Conservation (phyloP, 2,888 invertebrate genomes). For the Ochropacha duplaris region DNA sequence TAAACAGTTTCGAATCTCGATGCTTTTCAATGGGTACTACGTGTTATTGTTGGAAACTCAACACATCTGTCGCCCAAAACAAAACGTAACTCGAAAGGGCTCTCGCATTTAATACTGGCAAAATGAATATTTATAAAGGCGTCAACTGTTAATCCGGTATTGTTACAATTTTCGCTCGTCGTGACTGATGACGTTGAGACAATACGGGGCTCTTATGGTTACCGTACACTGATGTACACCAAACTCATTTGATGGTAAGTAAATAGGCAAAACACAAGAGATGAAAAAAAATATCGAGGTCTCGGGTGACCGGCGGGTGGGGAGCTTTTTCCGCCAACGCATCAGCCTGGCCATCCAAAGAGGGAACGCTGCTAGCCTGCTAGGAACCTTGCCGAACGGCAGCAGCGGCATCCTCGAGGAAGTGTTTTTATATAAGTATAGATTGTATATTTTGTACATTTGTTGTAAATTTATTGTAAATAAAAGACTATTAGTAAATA, state of each 20-base stretch:
- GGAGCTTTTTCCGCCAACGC: too few species aligned
- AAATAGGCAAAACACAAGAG: too few species aligned
- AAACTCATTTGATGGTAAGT: not conserved
- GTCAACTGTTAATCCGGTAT: conserved; percentile 78
- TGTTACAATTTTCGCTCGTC: conserved; percentile 75
- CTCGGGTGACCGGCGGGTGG: too few species aligned
- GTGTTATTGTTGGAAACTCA: conserved; percentile 29
- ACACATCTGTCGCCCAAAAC: conserved; percentile 74
- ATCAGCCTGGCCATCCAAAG: too few species aligned
- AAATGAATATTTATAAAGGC: conserved; percentile 82
- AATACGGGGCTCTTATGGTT: conserved; percentile 64
- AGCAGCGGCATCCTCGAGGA: too few species aligned
- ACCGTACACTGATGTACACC: conserved; percentile 41
- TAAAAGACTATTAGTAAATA: too few species aligned
- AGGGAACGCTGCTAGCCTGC: too few species aligned
- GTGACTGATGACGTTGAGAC: conserved; percentile 77
- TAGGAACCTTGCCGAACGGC: too few species aligned
- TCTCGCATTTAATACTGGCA: conserved; percentile 63
- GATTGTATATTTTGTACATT: too few species aligned
- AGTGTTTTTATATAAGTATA: too few species aligned
- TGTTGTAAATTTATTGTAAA: too few species aligned
- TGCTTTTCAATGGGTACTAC: conserved; percentile 23
- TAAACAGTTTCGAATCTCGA: not conserved
- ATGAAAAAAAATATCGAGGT: too few species aligned
- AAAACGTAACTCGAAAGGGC: conserved; percentile 61